phyloP scores from a whole-genome alignment of 2,888 invertebrate species.

The Lysandra bellargus region DNA sequence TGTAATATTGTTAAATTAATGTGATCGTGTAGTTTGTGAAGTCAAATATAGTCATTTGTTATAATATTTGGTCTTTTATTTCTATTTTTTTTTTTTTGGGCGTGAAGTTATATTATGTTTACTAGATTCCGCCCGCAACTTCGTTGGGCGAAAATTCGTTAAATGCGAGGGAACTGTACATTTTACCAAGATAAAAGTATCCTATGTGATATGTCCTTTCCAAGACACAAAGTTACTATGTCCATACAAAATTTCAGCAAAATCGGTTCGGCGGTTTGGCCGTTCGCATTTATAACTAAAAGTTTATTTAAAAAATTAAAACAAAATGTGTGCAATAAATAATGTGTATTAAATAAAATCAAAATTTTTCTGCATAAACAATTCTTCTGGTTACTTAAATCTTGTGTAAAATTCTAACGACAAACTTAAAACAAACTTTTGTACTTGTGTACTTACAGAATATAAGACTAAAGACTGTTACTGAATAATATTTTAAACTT shows the following conservation, averaged over 20 bases:
- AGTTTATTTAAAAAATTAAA: not conserved
- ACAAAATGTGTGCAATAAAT: not conserved
- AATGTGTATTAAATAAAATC: not conserved
- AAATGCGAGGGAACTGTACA: too few relatives aligned
- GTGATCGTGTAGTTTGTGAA: conserved; percentile 58
- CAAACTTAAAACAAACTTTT: not conserved
- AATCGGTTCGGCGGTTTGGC: too few relatives aligned
- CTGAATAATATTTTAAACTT: not conserved
- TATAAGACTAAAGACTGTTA: not conserved
- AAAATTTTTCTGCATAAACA: not conserved
- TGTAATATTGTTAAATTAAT: conserved; percentile 36
- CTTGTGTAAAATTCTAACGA: not conserved
- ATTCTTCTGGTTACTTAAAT: not conserved
- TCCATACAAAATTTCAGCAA: too few relatives aligned
- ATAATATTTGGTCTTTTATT: conserved; percentile 36
- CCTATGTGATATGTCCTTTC: too few relatives aligned
- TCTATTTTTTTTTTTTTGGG: not conserved
- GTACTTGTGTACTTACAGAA: not conserved
- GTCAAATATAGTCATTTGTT: conserved; percentile 55
- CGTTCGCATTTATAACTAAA: too few relatives aligned
- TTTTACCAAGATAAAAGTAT: too few relatives aligned
- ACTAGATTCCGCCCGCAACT: too few relatives aligned
- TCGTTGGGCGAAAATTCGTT: too few relatives aligned
- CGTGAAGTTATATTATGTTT: too few relatives aligned
- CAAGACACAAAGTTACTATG: too few relatives aligned